Percentiles rank a stretch among this genome's conserved stretches.
Conservation (phyloP, 1,140 invertebrate genomes). For the Habropoda laboriosa region DNA sequence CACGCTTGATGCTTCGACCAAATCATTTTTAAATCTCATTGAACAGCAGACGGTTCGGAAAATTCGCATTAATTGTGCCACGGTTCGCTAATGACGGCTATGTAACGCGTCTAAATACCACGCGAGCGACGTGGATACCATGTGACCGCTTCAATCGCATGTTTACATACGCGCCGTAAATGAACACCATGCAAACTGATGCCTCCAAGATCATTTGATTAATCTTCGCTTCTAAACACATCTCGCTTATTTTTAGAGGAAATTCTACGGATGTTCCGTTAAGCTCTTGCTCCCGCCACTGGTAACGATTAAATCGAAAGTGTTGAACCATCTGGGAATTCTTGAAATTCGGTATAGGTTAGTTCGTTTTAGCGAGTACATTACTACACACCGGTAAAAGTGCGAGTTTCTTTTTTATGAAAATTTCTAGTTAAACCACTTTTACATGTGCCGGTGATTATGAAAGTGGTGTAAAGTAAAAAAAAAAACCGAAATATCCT, state of each 20-base stretch:
- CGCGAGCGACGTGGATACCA: not conserved
- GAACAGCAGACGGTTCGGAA: conserved; percentile 22
- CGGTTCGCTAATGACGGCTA: conserved; percentile 25
- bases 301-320: not conserved
- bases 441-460: too few relatives aligned
- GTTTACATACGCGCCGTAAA: not conserved
- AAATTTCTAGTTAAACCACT: too few relatives aligned
- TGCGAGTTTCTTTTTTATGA: not conserved
- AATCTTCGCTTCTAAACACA: not conserved
- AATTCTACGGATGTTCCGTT: not conserved
- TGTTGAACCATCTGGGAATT: not conserved
- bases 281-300: not conserved
- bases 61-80: conserved; percentile 34
- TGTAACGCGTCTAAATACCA: not conserved
- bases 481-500: too few relatives aligned
- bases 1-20: not conserved
- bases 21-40: conserved; percentile 50
- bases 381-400: not conserved
- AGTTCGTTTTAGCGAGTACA: not conserved
- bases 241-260: conserved; percentile 17
- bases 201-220: not conserved
- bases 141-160: not conserved
- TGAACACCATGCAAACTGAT: not conserved
- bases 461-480: too few relatives aligned
- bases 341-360: not conserved